These are phyloP conservation scores for Spisula solida DNA, from an alignment of 2,888 invertebrate genomes.

Conservation along the genomic window DNA sequence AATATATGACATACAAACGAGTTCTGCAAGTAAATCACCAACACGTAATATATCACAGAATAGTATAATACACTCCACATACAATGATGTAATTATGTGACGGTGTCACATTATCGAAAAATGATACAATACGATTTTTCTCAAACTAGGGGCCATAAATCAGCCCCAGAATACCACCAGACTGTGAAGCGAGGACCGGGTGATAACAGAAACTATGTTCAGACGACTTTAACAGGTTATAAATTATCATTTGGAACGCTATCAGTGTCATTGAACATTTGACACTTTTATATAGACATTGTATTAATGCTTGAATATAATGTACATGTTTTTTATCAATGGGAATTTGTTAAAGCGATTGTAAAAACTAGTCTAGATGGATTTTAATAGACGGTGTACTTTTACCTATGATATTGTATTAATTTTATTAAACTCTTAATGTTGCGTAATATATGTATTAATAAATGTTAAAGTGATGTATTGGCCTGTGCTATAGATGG, in stretches of 20 bases:
- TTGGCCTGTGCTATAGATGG: too few relatives aligned
- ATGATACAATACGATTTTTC: background rate
- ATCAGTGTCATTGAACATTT: conserved; percentile 56
- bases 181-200: conserved; percentile 59
- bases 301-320: background rate
- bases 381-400: too few relatives aligned
- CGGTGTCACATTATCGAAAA: conserved; percentile 14
- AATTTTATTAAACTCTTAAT: too few relatives aligned
- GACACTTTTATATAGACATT: conserved; percentile 63
- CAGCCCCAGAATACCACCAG: conserved; percentile 15
- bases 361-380: too few relatives aligned
- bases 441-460: too few relatives aligned
- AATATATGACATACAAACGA: too few relatives aligned
- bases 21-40: too few relatives aligned
- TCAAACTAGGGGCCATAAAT: conserved; percentile 19
- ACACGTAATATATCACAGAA: too few relatives aligned
- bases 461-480: too few relatives aligned
- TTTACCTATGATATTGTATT: too few relatives aligned
- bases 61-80: background rate
- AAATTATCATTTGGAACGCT: conserved; percentile 66
- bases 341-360: too few relatives aligned
- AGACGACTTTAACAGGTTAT: conserved; percentile 47
- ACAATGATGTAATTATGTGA: background rate
- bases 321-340: too few relatives aligned
- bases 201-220: conserved; percentile 46